These are phyloP conservation scores for Marmota monax DNA, from an alignment of 2,113 vertebrate genomes.

Conservation along the genomic window DNA sequence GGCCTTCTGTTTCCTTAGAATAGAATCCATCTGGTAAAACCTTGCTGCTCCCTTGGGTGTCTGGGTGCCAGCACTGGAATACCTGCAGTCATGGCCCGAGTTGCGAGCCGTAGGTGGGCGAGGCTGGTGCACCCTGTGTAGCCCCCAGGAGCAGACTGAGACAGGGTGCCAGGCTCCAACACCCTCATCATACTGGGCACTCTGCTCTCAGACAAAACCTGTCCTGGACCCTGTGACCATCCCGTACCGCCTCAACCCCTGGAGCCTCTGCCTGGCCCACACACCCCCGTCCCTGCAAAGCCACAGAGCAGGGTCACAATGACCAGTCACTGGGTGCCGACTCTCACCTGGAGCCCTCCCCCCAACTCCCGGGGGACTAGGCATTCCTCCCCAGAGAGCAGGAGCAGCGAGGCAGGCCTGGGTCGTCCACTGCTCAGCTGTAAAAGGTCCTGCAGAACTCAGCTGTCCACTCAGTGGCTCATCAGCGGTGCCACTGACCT, in stretches of 20 bases:
- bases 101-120: background rate
- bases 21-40: background rate
- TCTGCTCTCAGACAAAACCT: background rate
- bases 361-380: no score
- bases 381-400: no score
- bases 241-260: background rate
- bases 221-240: background rate
- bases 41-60: background rate
- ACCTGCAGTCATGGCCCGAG: no score
- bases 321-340: no score
- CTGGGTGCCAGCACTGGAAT: background rate
- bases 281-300: background rate
- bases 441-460: background rate
- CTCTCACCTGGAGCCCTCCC: background rate
- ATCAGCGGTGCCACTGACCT: background rate
- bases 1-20: background rate
- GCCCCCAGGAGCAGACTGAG: background rate
- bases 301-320: background rate
- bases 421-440: background rate
- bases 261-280: background rate
- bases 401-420: background rate
- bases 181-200: background rate
- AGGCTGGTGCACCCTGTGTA: background rate
- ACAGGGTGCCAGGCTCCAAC: background rate
- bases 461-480: rapidly evolving